A percentile compares a stretch with the other conserved stretches of the same genome.
Conservation (phyloP, 2,888 invertebrate species). For the Furcula furcula region DNA sequence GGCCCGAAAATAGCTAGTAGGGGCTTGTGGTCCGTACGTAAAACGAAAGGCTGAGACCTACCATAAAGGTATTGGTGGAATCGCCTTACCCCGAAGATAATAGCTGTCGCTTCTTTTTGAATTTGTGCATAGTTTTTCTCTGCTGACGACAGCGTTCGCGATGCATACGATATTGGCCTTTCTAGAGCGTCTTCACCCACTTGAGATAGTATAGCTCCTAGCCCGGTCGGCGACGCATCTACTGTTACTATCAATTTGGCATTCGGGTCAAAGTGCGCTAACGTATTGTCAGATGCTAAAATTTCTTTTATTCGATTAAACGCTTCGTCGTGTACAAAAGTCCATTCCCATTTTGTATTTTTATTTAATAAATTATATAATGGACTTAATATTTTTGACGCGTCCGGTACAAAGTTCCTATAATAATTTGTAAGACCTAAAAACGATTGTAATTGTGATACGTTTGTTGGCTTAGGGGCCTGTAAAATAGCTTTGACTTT, state of each 20-base stretch:
- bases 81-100: conserved; percentile 13
- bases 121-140: conserved; percentile 8
- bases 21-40: not conserved
- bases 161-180: not conserved
- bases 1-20: not conserved
- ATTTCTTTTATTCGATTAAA: conserved; percentile 16
- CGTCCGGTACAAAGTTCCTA: conserved; percentile 11
- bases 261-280: not conserved
- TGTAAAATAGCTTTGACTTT: conserved; percentile 18
- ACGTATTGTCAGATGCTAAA: conserved; percentile 7
- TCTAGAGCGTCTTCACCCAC: not conserved
- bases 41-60: not conserved
- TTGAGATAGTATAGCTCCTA: not conserved
- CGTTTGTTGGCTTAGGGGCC: conserved; percentile 11
- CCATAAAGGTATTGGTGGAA: conserved; percentile 3
- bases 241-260: not conserved
- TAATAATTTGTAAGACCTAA: conserved; percentile 25
- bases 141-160: not conserved
- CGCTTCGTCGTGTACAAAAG: conserved; percentile 1
- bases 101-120: conserved; percentile 25
- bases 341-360: conserved; percentile 7
- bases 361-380: conserved; percentile 18
- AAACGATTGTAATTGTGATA: conserved; percentile 23
- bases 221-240: not conserved
- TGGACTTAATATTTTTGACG: conserved; percentile 12